phyloP scores from a whole-genome alignment of 2,797 vertebrate species.

The Artibeus lituratus region DNA sequence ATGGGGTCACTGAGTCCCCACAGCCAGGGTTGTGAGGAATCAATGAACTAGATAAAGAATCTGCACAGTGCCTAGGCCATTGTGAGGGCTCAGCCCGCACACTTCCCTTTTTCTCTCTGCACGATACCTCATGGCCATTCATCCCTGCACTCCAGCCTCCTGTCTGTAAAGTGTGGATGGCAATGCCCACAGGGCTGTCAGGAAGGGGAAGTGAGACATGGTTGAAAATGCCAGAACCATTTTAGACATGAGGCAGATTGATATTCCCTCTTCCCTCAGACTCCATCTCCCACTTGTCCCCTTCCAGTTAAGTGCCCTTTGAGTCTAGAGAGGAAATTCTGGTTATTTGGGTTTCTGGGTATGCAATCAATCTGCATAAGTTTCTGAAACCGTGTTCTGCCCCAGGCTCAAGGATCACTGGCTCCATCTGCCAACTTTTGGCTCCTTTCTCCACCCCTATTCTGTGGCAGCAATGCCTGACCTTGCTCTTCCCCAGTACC shows the following conservation, averaged over 20 bases:
- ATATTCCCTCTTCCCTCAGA: not conserved
- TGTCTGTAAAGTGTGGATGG: not conserved
- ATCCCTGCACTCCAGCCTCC: not conserved
- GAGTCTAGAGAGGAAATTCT: not conserved
- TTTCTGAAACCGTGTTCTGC: not conserved
- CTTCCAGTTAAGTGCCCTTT: not conserved
- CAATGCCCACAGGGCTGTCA: too few species aligned
- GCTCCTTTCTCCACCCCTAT: fast-evolving
- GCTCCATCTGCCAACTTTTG: not conserved
- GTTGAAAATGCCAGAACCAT: not conserved
- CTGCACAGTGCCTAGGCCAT: too few species aligned
- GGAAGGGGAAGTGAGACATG: not conserved
- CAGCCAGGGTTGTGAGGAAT: not conserved
- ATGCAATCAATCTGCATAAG: not conserved
- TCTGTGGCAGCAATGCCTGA: not conserved
- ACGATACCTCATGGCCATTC: not conserved
- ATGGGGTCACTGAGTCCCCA: not conserved
- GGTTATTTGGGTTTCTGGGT: not conserved
- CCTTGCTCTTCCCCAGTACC: not conserved
- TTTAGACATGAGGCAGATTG: not conserved
- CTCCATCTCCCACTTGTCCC: not conserved
- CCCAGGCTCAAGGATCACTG: not conserved
- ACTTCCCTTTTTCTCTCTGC: not conserved
- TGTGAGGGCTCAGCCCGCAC: not conserved
- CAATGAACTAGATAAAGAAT: not conserved